These are phyloP conservation scores for Panzeria rudis DNA, from an alignment of 2,888 invertebrate species.

Conservation along the genomic window DNA sequence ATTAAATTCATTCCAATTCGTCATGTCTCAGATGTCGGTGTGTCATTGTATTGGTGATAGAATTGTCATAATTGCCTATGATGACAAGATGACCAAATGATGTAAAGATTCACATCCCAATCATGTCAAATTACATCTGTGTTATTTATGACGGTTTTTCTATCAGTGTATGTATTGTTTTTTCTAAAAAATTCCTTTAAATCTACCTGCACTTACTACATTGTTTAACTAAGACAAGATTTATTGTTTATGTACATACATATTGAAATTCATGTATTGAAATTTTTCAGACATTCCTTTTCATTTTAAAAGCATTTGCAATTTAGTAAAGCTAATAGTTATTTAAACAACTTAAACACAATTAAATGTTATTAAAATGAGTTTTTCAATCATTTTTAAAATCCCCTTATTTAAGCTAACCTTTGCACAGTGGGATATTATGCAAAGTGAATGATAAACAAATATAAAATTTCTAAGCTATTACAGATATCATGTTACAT, in stretches of 20 bases:
- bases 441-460: too few species aligned
- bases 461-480: too few species aligned
- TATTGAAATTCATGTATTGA: too few species aligned
- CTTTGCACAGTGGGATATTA: background rate
- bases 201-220: background rate
- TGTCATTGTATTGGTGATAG: too few species aligned
- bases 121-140: too few species aligned
- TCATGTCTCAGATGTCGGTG: too few species aligned
- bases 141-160: too few species aligned
- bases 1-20: too few species aligned
- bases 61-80: too few species aligned
- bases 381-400: background rate
- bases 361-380: background rate
- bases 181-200: background rate
- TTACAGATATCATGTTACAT: too few species aligned
- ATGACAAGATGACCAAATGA: too few species aligned
- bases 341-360: conserved; percentile 5
- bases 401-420: background rate
- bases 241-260: background rate
- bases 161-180: background rate
- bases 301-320: background rate
- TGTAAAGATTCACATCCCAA: too few species aligned
- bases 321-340: background rate
- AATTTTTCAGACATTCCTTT: background rate
- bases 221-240: background rate